A percentile compares a stretch with the other conserved stretches of the same genome.
Conservation (phyloP, 1,140 invertebrate species). For the Drosophila oshimai region DNA sequence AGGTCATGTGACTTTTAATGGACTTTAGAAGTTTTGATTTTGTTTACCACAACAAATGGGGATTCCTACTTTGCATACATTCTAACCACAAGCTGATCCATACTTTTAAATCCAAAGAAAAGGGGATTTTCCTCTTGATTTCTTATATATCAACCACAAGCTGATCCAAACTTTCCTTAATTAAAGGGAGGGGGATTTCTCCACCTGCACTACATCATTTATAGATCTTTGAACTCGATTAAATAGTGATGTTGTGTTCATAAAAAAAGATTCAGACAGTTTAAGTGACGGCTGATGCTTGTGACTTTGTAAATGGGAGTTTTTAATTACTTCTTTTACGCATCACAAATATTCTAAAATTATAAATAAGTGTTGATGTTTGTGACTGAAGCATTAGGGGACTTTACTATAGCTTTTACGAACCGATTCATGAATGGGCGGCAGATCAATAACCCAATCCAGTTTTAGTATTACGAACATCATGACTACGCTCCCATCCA, state of each 20-base stretch:
- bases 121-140: conserved; percentile 2
- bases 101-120: background rate
- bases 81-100: conserved; percentile 1
- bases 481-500: conserved; percentile 12
- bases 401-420: background rate
- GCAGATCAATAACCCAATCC: conserved; percentile 11
- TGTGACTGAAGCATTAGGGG: background rate
- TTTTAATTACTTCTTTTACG: background rate
- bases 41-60: background rate
- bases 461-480: background rate
- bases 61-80: background rate
- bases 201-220: no score
- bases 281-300: no score
- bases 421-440: conserved; percentile 32
- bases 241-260: no score
- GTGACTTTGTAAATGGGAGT: no score
- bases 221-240: no score
- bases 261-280: background rate
- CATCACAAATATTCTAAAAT: background rate
- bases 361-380: conserved; percentile 5
- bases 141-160: no score
- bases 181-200: no score
- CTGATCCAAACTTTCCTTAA: no score
- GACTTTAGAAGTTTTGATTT: background rate
- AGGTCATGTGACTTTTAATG: background rate